phyloP scores from a whole-genome alignment of 2,888 invertebrate genomes.

The Cephus spinipes region DNA sequence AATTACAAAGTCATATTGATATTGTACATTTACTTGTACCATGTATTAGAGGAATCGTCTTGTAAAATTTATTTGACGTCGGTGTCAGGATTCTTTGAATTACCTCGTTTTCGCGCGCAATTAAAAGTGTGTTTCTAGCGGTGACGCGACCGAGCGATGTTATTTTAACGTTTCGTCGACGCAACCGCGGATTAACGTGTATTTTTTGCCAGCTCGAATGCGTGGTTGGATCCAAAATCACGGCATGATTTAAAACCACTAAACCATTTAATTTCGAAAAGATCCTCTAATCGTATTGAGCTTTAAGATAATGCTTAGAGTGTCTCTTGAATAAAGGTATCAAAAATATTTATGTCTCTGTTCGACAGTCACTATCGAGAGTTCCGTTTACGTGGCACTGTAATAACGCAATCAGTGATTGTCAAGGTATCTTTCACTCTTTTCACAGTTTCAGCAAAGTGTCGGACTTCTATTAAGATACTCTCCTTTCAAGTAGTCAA shows the following conservation, averaged over 20 bases:
- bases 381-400: too few relatives aligned
- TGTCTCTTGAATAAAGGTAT: neutral
- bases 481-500: too few relatives aligned
- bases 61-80: neutral
- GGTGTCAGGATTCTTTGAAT: neutral
- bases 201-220: slow-evolving; percentile 1
- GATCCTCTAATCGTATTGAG: neutral
- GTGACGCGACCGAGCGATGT: slow-evolving; percentile 17
- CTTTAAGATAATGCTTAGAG: neutral
- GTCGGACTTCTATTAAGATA: too few relatives aligned
- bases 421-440: too few relatives aligned
- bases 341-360: neutral
- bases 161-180: slow-evolving; percentile 43
- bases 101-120: neutral
- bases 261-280: neutral
- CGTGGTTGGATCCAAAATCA: slow-evolving; percentile 1
- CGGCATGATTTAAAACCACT: neutral
- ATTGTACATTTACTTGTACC: neutral
- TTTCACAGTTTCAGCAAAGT: too few relatives aligned
- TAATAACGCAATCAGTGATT: too few relatives aligned
- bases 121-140: neutral
- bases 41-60: neutral
- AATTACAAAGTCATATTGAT: neutral
- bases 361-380: too few relatives aligned
- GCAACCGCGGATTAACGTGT: neutral